Base-by-base conservation (phyloP, 2,113 vertebrate genomes). In the Sphyrna mokarran region DNA sequence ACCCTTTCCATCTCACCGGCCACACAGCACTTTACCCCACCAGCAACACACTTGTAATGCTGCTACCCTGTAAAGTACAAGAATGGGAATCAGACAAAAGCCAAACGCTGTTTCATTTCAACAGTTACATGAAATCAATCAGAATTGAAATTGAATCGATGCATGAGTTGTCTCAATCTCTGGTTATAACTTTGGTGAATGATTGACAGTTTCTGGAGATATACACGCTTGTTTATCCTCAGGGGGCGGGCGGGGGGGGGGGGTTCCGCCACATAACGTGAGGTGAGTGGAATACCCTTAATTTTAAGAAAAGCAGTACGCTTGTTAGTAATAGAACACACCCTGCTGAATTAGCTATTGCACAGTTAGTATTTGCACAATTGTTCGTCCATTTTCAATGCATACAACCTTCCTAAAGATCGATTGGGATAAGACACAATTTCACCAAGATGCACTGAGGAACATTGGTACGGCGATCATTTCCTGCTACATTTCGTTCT, bases 31-130 rank as follows among this genome's bases (percentile, higher is more conserved):
- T 58, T 4, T 58, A 90, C 3, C 2, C 18, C 18, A 93, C 20
- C 16, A 33, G 16, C 37, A 40, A 43, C 16, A 20, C 1, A 40
- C 4, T 18, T 37, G 18, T 66, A 14, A 93, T 18, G 58, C 18
- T 37, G 37, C 33, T 98, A 87, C 96, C 95, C 0, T 40, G 89
- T 87, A 0, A 29, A 61, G 0, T 5, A 26, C 83, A 54, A 43
- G 43, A 66, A 66, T 96, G 63, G 96, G 96, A 96, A 87, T 70
- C 78, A 95, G 66, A 96, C 96, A 96, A 1, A 63, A 16, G 96
- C 96, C 95, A 96, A 95, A 16, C 22, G 95, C 93, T 96, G 96
- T 96, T 96, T 63, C 66, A 58, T 11, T 66, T 29, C 29, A n/a
- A 58, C 69, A 61, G 91, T 68, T 68, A 37, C 90, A 40, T 69